These are phyloP conservation scores for Carassius auratus DNA, from an alignment of 2,113 vertebrate genomes.

Conservation along the genomic window DNA sequence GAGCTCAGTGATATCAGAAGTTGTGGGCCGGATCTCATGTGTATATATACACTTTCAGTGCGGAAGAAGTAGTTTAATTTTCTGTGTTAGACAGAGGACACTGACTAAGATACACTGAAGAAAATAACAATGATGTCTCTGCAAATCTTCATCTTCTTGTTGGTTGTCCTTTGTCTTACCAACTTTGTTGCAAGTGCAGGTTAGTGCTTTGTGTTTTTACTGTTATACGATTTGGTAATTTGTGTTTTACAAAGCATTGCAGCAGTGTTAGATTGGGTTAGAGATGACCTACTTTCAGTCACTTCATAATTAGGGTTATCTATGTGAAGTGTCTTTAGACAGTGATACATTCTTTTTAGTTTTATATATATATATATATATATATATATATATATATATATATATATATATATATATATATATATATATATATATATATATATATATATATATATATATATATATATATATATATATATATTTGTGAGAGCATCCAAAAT, in stretches of 20 bases:
- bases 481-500: not conserved
- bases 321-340: not conserved
- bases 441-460: no score
- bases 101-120: not conserved
- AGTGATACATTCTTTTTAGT: not conserved
- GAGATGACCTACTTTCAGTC: not conserved
- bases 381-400: no score
- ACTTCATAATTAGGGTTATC: not conserved
- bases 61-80: not conserved
- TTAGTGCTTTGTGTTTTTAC: not conserved
- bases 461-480: no score
- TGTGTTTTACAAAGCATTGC: not conserved
- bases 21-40: not conserved
- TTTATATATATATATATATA: no score
- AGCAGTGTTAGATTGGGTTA: not conserved
- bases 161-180: not conserved
- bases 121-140: not conserved
- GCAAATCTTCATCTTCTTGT: not conserved
- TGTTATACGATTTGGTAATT: not conserved
- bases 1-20: not conserved
- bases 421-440: no score
- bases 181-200: conserved; percentile 2
- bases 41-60: not conserved
- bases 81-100: not conserved
- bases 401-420: no score